Conservation (phyloP, 2,797 vertebrate species). For the Alca torda region DNA sequence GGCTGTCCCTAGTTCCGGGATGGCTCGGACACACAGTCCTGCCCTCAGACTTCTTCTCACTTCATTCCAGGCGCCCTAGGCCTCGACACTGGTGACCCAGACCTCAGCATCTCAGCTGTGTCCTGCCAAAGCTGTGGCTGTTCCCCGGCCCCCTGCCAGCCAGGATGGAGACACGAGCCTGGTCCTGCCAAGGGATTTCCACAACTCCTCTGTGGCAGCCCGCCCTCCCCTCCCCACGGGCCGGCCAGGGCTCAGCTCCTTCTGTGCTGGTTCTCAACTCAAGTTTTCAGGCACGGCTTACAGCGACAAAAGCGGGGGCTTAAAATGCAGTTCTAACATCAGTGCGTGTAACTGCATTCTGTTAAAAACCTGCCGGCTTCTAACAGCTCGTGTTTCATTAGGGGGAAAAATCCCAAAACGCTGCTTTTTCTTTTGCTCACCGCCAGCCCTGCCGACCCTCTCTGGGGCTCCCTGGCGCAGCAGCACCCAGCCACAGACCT, state of each 20-base stretch:
- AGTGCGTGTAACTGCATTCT: not conserved
- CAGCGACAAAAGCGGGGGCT: not conserved
- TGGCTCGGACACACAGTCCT: too few relatives aligned
- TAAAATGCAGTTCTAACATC: not conserved
- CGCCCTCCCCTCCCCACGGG: not conserved
- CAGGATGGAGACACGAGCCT: accelerated
- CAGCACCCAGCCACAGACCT: too few relatives aligned
- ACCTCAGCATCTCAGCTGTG: not conserved
- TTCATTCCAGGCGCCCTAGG: not conserved
- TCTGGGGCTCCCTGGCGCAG: not conserved
- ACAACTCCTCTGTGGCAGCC: not conserved
- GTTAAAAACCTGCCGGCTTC: not conserved
- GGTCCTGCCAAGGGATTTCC: not conserved
- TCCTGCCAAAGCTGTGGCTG: not conserved
- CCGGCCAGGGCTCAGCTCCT: not conserved
- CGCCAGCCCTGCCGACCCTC: accelerated
- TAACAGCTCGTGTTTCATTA: not conserved
- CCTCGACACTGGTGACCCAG: accelerated
- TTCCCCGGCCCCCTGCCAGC: accelerated
- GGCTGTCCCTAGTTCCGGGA: not conserved
- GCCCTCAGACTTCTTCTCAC: not conserved
- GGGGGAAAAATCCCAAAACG: accelerated
- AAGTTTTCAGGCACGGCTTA: not conserved
- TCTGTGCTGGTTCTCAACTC: not conserved
- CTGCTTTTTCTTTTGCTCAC: not conserved